Base-by-base conservation (phyloP, 2,113 vertebrate species). In the Centropus bengalensis region DNA sequence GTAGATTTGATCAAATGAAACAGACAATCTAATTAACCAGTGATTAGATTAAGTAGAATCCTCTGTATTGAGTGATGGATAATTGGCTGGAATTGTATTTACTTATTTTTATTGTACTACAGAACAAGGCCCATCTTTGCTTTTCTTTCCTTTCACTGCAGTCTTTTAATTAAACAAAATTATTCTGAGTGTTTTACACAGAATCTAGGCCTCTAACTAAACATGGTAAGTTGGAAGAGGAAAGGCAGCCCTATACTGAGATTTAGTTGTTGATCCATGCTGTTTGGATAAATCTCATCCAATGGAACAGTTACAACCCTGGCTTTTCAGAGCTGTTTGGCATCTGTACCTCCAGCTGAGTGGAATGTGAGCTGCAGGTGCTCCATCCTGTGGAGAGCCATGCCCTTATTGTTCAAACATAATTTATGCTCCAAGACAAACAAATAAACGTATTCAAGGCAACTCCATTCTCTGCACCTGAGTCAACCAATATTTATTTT, bases 11-110 rank as follows among this genome's bases (percentile, higher is more conserved):
- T 97, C 73, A 96, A 97, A 97, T 96, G 95, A 97, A 97, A 96
- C 64, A 95, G 93, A 88, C 81, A 86, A 97, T 98, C 96, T 97
- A 97, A 98, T 98, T 98, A 98, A 94, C 86, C 68, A 78, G 71
- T 96, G 92, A 96, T 97, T 95, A 96, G 93, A 97, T 97, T 97
- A 97, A 96, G 89, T 79, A 96, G 93, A 96, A 96, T 91, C 94
- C 93, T 97, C 94, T 94, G 67, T 92, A 96, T 52, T 95, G 91
- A 96, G 92, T 96, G 96, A 97, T 96, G 92, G 85, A 88, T 97
- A 96, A 97, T 97, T 97, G 97, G 89, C 91, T 94, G 85, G 80
- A 95, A 96, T 87, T 84, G 54, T 97, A 92, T 94, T 96, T 96
- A 92, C 78, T 95, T 94, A 76, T 79, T 85, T 96, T 94, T 97